These are phyloP conservation scores for Tenthredo scrophulariae DNA, from an alignment of 2,888 invertebrate genomes.

Conservation along the genomic window DNA sequence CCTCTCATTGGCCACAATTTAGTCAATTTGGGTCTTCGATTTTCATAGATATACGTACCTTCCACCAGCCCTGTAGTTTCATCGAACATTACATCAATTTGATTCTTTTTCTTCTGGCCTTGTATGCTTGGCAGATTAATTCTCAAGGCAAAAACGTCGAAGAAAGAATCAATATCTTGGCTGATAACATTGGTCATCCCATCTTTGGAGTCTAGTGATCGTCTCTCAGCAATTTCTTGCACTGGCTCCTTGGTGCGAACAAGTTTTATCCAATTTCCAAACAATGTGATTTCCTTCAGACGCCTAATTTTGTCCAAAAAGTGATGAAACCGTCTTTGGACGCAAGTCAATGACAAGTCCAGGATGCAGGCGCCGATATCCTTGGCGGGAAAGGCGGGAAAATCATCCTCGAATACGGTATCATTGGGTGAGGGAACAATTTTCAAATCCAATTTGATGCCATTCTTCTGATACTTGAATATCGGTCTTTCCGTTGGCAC, in stretches of 20 bases:
- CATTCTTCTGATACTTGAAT: constrained; percentile 70
- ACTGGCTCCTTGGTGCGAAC: constrained; percentile 74
- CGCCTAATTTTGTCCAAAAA: constrained; percentile 81
- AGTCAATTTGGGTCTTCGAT: not conserved
- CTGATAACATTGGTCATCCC: constrained; percentile 78
- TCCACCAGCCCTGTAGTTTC: constrained; percentile 68
- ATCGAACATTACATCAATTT: constrained; percentile 74
- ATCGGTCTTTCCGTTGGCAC: constrained; percentile 62
- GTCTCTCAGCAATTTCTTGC: constrained; percentile 56
- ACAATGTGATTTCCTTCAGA: constrained; percentile 80
- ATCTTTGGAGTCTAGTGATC: constrained; percentile 58
- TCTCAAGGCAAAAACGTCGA: constrained; percentile 80
- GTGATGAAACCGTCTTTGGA: constrained; percentile 81
- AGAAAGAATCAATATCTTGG: constrained; percentile 80
- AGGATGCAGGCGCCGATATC: constrained; percentile 79
- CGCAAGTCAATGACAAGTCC: constrained; percentile 81
- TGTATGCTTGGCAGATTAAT: constrained; percentile 72
- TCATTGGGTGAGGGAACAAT: constrained; percentile 66
- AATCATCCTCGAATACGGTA: constrained; percentile 74
- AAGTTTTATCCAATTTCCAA: constrained; percentile 81
- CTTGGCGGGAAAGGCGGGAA: constrained; percentile 79
- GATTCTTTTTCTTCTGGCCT: constrained; percentile 68
- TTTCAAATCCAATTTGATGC: constrained; percentile 70
- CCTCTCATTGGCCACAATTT: not conserved
- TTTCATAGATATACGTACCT: constrained; percentile 62